Base-by-base conservation (phyloP, 2,888 invertebrate genomes). In the Brachyopa scutellaris region DNA sequence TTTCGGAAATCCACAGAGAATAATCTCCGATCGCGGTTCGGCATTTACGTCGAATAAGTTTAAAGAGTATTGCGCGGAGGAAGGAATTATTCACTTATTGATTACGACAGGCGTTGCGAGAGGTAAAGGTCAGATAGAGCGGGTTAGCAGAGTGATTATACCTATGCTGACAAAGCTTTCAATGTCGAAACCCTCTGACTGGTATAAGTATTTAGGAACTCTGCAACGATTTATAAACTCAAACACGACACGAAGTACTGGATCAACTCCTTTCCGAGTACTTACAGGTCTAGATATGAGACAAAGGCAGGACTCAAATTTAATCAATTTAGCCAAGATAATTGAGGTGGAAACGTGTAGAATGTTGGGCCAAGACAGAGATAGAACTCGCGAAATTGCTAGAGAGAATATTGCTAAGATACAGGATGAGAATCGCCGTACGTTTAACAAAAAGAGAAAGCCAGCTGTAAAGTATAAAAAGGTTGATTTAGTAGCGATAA, bases 151-250 rank as follows among this genome's bases (percentile, higher is more conserved):
- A n/a, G n/a, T n/a, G n/a, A n/a, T n/a, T n/a, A n/a, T n/a, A n/a
- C n/a, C n/a, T n/a, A n/a, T n/a, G n/a, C n/a, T n/a, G n/a, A n/a
- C n/a, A n/a, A n/a, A n/a, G n/a, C n/a, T n/a, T n/a, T n/a, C n/a
- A n/a, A n/a, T n/a, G n/a, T n/a, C n/a, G n/a, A 85, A 88, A 4
- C 87, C 87, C 0, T 70, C 76, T 2, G 85, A 86, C 13, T 88
- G 87, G 87, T 87, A 86, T 66, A 85, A 85, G 78, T n/a, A 80
- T 38, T 72, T 87, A 1, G 26, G 62, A 1, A 53, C 23, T 13
- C 15, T 55, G 2, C 49, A 74, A 19, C 23, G 38, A 31, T 84
- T 80, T 64, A 55, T 86, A 47, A 86, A 89, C 49, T 59, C 21
- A 4, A 38, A n/a, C 8, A 13, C 3, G 1, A 15, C 55, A 15